Evolutionary conservation across 2,888 invertebrate genomes (phyloP), one percentile per base, ranked within the genome.

Genomic region (Osmoderma eremita): DNA sequence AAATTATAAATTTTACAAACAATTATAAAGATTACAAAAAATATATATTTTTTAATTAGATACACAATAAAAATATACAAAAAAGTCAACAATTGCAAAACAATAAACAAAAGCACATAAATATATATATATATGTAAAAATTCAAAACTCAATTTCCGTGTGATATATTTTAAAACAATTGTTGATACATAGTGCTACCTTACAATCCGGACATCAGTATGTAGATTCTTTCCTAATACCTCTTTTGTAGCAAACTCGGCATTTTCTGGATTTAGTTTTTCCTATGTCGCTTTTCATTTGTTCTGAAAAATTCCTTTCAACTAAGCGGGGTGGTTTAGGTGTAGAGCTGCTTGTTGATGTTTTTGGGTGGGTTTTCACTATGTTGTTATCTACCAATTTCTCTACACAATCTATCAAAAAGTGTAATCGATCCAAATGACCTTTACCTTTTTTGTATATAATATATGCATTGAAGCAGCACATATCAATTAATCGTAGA

Each of bases 281-380:
- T 71, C 71, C 71, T 68, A 39, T 65, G 67, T 71, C 58, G 56
- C 68, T 71, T 71, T 72, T 72, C 68, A 70, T 71, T 71, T 68
- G 69, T 53, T 71, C 70, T 70, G 65, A 69, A 71, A 71, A 71
- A 71, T 71, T 67, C 66, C 68, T 71, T 65, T 70, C 63, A 42
- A 67, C 65, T 70, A 72, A 69, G 70, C 71, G 68, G 71, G 69
- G 67, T 70, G 70, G 71, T 71, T 72, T 72, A 70, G 72, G 67
- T 70, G 71, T 69, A 71, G 71, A 67, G 72, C 72, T 69, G 67
- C 70, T 72, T 69, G 72, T 72, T 69, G 70, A 69, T 70, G 70
- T 15, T 69, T 50, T 61, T 71, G 70, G 71, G 68, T 71, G 70
- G 70, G 67, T 70, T 69, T 71, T 67, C 45, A 70, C 70, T 58